These are phyloP conservation scores for Drosophila mayaguana DNA, from an alignment of 2,888 invertebrate genomes.

Conservation along the genomic window DNA sequence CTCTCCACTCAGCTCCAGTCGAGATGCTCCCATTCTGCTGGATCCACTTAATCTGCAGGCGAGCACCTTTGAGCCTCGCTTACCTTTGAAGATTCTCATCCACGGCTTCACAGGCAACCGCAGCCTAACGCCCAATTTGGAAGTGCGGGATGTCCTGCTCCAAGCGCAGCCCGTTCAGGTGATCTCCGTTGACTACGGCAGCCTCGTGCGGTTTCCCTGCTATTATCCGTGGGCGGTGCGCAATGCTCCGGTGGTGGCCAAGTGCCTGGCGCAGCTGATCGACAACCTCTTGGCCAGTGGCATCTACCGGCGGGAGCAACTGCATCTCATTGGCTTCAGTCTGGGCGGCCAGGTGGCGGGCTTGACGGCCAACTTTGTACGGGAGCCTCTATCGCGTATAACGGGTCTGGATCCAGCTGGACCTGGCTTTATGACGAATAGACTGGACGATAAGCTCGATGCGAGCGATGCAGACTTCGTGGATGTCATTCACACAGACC, in stretches of 20 bases:
- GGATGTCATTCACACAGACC: slow-evolving; percentile 89
- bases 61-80: slow-evolving; percentile 72
- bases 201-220: slow-evolving; percentile 87
- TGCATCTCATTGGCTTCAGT: slow-evolving; percentile 89
- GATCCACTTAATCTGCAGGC: slow-evolving; percentile 67
- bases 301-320: slow-evolving; percentile 84
- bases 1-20: slow-evolving; percentile 24
- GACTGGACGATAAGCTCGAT: slow-evolving; percentile 86
- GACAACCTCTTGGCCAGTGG: slow-evolving; percentile 85
- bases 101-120: slow-evolving; percentile 88
- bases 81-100: slow-evolving; percentile 87
- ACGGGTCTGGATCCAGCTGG: slow-evolving; percentile 89
- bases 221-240: slow-evolving; percentile 87
- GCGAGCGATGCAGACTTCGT: slow-evolving; percentile 87
- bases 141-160: slow-evolving; percentile 88
- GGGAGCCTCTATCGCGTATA: slow-evolving; percentile 86
- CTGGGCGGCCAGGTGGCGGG: slow-evolving; percentile 88
- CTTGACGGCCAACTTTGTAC: slow-evolving; percentile 85
- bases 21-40: slow-evolving; percentile 85
- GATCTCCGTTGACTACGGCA: slow-evolving; percentile 88
- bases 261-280: slow-evolving; percentile 87
- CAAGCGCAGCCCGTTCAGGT: slow-evolving; percentile 87
- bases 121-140: slow-evolving; percentile 87
- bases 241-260: slow-evolving; percentile 87
- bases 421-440: slow-evolving; percentile 87